These are phyloP conservation scores for Eptatretus burgeri DNA, from an alignment of 2,113 vertebrate species.

Conservation along the genomic window DNA sequence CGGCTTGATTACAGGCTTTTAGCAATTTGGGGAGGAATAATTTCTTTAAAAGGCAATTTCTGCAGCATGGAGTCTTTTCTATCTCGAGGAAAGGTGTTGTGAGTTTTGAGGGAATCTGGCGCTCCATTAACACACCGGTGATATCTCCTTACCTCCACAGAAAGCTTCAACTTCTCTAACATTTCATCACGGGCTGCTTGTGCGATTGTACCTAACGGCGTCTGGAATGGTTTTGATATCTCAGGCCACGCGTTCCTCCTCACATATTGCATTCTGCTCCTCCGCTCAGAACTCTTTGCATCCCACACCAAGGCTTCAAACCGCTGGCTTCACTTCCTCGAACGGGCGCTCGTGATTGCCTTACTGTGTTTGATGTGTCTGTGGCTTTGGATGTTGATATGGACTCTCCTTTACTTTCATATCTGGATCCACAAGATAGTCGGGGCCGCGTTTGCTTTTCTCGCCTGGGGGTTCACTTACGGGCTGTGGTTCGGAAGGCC, in stretches of 20 bases:
- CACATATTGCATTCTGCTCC: not conserved
- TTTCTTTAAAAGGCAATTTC: too few relatives aligned
- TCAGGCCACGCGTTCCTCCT: constrained; percentile 3
- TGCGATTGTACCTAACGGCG: not conserved
- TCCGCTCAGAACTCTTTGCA: not conserved
- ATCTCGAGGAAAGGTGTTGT: too few relatives aligned
- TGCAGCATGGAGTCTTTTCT: too few relatives aligned
- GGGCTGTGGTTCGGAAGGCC: not conserved
- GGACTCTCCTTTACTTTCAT: not conserved
- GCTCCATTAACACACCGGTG: too few relatives aligned
- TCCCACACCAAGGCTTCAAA: not conserved
- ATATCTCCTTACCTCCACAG: too few relatives aligned
- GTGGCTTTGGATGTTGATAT: not conserved
- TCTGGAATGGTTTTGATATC: not conserved
- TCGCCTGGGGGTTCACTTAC: not conserved
- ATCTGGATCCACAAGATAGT: not conserved
- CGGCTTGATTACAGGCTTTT: too few relatives aligned
- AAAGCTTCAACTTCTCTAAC: too few relatives aligned
- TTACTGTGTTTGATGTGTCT: not conserved
- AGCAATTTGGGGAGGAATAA: too few relatives aligned
- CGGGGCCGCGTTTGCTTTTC: not conserved
- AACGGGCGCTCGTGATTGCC: not conserved
- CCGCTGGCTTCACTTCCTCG: not conserved
- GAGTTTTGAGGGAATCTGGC: too few relatives aligned
- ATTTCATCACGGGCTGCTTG: too few relatives aligned